Base-by-base conservation (phyloP, 2,113 vertebrate genomes). In the Tupaia tana region DNA sequence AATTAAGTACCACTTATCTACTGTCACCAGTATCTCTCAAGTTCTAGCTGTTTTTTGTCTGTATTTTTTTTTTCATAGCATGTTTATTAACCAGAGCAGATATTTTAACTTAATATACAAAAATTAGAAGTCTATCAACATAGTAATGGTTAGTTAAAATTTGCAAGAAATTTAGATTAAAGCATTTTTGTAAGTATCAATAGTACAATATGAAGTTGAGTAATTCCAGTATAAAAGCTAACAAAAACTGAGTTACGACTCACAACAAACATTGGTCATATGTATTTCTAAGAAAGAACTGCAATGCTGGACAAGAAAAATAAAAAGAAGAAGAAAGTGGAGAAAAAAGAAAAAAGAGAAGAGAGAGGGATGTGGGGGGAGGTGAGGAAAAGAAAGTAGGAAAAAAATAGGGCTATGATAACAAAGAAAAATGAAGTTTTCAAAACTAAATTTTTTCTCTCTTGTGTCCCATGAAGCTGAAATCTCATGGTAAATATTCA, bases 101-200 rank as follows among this genome's bases (percentile, higher is more conserved):
- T 34, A 75, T 59, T 71, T 71, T 64, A 85, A 12, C 77, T 61
- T 7, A 88, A 90, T 82, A 71, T 11, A 24, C 79, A 95, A 80
- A 93, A 86, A 89, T 54, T 58, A 86, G 6, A 89, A 67, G 82
- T 92, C 7, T 2, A 19, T 75, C 85, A 34, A 70, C 3, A 67
- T 58, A 14, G 6, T 24, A 91, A 71, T 75, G 56, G 8, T 79
- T 73, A 84, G n/a, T 58, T 83, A 83, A 88, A 95, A 67, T 80
- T 79, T 86, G 25, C 13, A 93, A 93, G 29, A 61, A 90, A 6
- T 82, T 66, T 71, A 78, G 58, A 87, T 89, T 71, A 85, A 88
- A 90, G 12, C 3, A 52, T 18, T 78, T 75, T 74, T 27, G 2
- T 34, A 74, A 64, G 27, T 79, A 73, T 56, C 20, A n/a, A 56